Percentiles rank a stretch among this genome's conserved stretches.
Conservation (phyloP, 2,797 vertebrate genomes). For the Choloepus didactylus region DNA sequence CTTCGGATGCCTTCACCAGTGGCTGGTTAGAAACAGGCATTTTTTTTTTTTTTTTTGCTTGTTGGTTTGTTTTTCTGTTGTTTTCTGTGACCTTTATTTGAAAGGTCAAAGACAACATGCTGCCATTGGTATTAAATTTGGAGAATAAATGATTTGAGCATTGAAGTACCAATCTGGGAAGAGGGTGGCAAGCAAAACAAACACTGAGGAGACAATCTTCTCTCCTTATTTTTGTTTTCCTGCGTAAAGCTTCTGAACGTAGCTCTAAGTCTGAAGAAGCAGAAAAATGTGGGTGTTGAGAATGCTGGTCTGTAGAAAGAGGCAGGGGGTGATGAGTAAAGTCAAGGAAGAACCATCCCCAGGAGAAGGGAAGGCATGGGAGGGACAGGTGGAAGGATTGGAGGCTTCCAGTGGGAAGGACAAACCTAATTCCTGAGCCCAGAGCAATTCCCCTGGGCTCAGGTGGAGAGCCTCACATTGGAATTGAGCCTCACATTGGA, state of each 20-base stretch:
- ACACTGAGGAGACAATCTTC: accelerated
- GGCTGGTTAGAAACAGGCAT: not conserved
- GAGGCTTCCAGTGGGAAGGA: no score
- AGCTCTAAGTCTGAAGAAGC: no score
- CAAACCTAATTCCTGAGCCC: not conserved
- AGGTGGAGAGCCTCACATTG: no score
- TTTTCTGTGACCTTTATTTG: not conserved
- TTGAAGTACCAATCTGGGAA: not conserved
- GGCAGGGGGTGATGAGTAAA: accelerated
- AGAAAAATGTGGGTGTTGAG: accelerated
- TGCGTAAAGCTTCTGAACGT: accelerated
- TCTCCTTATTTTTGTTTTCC: accelerated
- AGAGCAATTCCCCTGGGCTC: accelerated
- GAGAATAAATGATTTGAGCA: not conserved
- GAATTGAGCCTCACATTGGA: no score
- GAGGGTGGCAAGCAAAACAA: accelerated
- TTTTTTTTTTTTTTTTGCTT: no score
- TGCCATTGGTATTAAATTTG: not conserved
- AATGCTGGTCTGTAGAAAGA: not conserved
- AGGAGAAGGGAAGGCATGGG: accelerated
- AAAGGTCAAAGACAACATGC: not conserved
- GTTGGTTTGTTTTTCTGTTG: not conserved
- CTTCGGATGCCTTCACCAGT: not conserved
- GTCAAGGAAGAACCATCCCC: accelerated
- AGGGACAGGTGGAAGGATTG: accelerated